These are phyloP conservation scores for Dilophus febrilis DNA, from an alignment of 2,888 invertebrate species.

Conservation along the genomic window DNA sequence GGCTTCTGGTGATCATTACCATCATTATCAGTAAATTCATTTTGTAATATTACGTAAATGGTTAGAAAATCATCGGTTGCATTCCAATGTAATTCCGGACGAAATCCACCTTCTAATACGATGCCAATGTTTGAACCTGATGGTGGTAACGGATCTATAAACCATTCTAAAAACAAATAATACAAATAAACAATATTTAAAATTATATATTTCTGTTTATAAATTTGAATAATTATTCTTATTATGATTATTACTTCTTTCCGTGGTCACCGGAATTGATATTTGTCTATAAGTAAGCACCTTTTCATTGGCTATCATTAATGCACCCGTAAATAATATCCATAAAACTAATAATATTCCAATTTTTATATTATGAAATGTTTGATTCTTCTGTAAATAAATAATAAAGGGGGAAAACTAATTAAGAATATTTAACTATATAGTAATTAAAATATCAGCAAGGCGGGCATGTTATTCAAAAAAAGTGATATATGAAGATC, in stretches of 20 bases:
- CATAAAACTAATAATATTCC: conserved; percentile 41
- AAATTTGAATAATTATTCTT: background rate
- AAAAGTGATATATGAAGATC: too few species aligned
- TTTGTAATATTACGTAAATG: conserved; percentile 32
- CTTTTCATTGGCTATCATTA: conserved; percentile 52
- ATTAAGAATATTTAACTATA: background rate
- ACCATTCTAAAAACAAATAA: conserved; percentile 5
- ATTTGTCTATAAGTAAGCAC: conserved; percentile 42
- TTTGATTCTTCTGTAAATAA: conserved; percentile 17
- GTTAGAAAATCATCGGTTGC: conserved; percentile 31
- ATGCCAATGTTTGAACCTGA: conserved; percentile 33
- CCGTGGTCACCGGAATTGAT: conserved; percentile 36
- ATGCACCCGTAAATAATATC: conserved; percentile 47
- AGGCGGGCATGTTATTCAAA: too few species aligned
- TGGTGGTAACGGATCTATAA: conserved; percentile 14
- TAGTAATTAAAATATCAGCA: too few species aligned
- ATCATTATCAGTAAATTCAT: too few species aligned
- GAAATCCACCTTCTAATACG: conserved; percentile 40
- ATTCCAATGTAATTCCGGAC: conserved; percentile 36
- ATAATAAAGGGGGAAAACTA: background rate
- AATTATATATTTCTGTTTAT: conserved; percentile 5
- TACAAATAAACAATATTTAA: conserved; percentile 19
- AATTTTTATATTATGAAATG: conserved; percentile 31
- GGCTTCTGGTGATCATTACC: too few species aligned
- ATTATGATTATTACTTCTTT: conserved; percentile 27